Evolutionary conservation across 1,140 invertebrate genomes (phyloP), one percentile per base, ranked within the genome.

Genomic region (Helicoverpa armigera): DNA sequence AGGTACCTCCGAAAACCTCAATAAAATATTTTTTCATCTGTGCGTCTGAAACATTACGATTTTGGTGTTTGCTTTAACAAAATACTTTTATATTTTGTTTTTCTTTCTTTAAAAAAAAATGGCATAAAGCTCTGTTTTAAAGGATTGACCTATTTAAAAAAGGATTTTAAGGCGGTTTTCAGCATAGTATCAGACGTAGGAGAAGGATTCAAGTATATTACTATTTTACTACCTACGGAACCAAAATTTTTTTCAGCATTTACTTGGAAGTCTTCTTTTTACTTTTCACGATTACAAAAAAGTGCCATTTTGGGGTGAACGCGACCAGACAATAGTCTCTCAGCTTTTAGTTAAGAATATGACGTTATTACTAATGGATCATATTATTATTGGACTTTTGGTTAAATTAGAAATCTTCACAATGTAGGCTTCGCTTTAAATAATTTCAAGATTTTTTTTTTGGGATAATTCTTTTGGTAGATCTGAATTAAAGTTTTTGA

Each of bases 281-380:
- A n/a, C 78, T 7, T 61, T 50, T 43, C 50, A 67, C 56, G 43
- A 76, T 78, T 78, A 78, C 65, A 82, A 81, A 75, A 69, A 78
- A 23, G 23, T 23, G 63, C 67, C 80, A 72, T 73, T 77, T 82
- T 70, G 56, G 35, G 74, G 69, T 79, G 65, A 73, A 65, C 70
- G 50, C 67, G 56, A 14, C 14, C 80, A 82, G 80, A 82, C 80
- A 82, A 82, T 61, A 14, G 76, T 7, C 63, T 79, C 35, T 48
- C 51, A 31, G 51, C 51, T 18, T 56, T 48, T 43, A 51, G 53
- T 69, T 67, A 54, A 69, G 65, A 60, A 82, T 78, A 80, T 84
- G 54, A 70, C 51, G 56, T 58, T 73, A 79, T 76, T 69, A 77
- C 73, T 82, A 81, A 80, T 85, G 80, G 79, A 65, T 72, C 50